Conservation (phyloP, 92 coral and sea anemone genomes). For the Paragorgia papillata region DNA sequence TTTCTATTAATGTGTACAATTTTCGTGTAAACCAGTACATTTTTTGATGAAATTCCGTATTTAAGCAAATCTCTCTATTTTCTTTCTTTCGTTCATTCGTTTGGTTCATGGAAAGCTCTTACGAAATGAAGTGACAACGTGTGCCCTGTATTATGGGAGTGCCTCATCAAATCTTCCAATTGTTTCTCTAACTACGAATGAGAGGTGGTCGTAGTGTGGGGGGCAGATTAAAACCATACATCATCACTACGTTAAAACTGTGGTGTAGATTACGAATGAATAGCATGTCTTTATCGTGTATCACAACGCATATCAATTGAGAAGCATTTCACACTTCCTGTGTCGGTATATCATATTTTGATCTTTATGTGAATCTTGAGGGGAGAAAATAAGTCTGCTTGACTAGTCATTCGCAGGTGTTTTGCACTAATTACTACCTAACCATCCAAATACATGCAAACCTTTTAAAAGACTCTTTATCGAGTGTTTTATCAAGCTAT, state of each 20-base stretch:
- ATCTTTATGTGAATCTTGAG: constrained; percentile 43
- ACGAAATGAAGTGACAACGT: no score
- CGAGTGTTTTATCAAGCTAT: not conserved
- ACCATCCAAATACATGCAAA: not conserved
- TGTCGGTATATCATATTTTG: constrained; percentile 35
- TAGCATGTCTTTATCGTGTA: constrained; percentile 44
- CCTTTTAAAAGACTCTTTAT: not conserved
- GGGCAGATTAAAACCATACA: constrained; percentile 18
- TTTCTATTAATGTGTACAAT: no score
- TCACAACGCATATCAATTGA: constrained; percentile 35
- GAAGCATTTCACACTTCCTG: constrained; percentile 36
- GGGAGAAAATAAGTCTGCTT: not conserved
- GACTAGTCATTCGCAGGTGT: constrained; percentile 21
- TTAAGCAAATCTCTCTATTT: no score
- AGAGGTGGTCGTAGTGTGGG: constrained; percentile 16
- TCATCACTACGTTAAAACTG: constrained; percentile 28
- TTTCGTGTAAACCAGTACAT: no score
- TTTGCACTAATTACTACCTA: constrained; percentile 12
- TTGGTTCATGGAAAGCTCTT: no score
- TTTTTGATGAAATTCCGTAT: no score
- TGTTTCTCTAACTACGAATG: not conserved
- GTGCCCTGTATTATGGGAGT: no score
- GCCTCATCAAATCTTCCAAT: no score
- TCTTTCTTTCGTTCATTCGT: no score
- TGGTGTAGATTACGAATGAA: constrained; percentile 30